Conservation (phyloP, 2,888 invertebrate species). For the Syrista parreyssii region DNA sequence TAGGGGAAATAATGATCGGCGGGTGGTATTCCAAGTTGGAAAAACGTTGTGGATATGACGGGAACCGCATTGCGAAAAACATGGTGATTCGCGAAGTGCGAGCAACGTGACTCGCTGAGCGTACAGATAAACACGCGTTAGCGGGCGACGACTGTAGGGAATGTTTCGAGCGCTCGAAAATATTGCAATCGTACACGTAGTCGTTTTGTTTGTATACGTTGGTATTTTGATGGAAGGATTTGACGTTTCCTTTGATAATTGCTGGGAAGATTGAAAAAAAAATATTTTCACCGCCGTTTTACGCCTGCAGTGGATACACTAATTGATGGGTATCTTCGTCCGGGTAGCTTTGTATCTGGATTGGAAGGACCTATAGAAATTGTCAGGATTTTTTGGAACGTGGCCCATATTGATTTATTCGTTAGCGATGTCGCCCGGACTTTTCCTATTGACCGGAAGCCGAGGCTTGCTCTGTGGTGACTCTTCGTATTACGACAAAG, state of each 20-base stretch:
- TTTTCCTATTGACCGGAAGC: constrained; percentile 21
- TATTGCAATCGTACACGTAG: neutral
- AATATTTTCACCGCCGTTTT: neutral
- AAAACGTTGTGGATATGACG: too few species aligned
- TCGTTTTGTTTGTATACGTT: neutral
- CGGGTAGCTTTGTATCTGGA: neutral
- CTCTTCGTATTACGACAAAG: neutral
- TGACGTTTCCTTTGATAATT: too few species aligned
- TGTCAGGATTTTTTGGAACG: constrained; percentile 21
- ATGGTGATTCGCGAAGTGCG: neutral
- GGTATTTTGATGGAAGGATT: too few species aligned
- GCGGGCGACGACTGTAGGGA: neutral
- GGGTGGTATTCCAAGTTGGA: neutral
- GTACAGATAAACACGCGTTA: too few species aligned
- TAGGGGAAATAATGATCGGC: neutral
- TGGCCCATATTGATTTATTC: constrained; percentile 24
- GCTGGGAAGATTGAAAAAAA: too few species aligned
- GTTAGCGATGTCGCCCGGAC: constrained; percentile 18
- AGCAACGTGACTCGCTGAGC: too few species aligned
- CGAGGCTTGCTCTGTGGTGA: neutral
- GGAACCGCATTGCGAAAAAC: neutral
- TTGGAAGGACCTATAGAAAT: constrained; percentile 1
- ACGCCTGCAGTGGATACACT: neutral
- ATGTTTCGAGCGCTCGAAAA: neutral
- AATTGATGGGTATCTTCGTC: neutral